Base-by-base conservation (phyloP, 2,888 invertebrate genomes). In the Allacma fusca region DNA sequence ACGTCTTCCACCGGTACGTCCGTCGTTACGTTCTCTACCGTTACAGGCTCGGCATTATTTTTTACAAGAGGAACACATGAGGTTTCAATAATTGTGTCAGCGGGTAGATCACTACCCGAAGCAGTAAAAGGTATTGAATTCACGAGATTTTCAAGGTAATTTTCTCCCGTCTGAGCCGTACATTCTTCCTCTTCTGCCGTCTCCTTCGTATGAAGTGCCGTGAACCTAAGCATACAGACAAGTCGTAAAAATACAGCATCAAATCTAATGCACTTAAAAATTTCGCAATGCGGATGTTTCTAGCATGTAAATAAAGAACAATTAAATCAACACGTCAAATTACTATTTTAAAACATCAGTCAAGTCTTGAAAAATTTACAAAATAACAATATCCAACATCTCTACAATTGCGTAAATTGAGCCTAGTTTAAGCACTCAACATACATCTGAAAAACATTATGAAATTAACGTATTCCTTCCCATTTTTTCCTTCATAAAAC, bases 211-310 rank as follows among this genome's bases (percentile, higher is more conserved):
- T 70, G 70, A 24, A 70, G 71, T 16, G 26, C 57, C 21, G 57
- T 28, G 71, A 57, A 71, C 29, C 71, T 71, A 28, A 19, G 19
- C n/a, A 50, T 50, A 16, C n/a, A 71, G 24, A 71, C 28, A 71
- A 13, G 44, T 29, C 50, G 50, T 69, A 69, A 69, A 69, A 69
- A 40, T 70, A 50, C 29, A 28, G 7, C 59, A 62, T n/a, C 50
- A 50, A 62, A 62, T 24, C 62, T 62, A 62, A 71, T 71, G 57
- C 2, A 71, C 57, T 71, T 50, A 28, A 26, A 21, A 29, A 29
- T 75, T 75, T 44, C 75, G 75, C 75, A 75, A 44, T 75, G 75
- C 75, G 43, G 75, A 75, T 75, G 50, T 28, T 65, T 65, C 40
- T 40, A 7, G 12, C 4, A 62, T 50, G 57, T 21, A 59, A 21